Conservation (phyloP, 2,888 invertebrate species). For the Torymus auratus region DNA sequence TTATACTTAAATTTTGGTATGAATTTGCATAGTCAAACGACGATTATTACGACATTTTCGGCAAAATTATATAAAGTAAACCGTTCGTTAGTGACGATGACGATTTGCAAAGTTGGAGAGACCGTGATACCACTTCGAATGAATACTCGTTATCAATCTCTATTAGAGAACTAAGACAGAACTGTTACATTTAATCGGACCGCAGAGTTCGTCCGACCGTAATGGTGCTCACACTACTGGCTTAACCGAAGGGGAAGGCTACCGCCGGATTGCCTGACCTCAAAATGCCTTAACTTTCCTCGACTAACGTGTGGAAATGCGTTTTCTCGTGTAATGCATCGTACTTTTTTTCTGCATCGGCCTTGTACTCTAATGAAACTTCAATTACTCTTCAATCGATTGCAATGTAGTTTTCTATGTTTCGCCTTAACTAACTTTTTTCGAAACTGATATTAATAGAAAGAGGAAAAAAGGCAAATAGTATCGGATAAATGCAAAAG, state of each 20-base stretch:
- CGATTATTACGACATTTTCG: too few relatives aligned
- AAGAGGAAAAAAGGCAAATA: too few relatives aligned
- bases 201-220: constrained; percentile 41
- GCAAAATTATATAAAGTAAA: not conserved
- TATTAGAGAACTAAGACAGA: constrained; percentile 40
- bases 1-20: too few relatives aligned
- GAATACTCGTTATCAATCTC: constrained; percentile 36
- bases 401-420: too few relatives aligned
- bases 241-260: constrained; percentile 36
- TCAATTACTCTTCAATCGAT: too few relatives aligned
- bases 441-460: too few relatives aligned
- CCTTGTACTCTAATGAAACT: too few relatives aligned
- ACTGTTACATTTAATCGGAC: constrained; percentile 39
- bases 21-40: too few relatives aligned
- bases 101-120: not conserved
- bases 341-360: not conserved
- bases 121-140: constrained; percentile 24
- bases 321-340: not conserved
- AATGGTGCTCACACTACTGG: constrained; percentile 47
- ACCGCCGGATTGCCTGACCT: constrained; percentile 35
- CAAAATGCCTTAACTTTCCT: constrained; percentile 38
- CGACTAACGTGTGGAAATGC: not conserved
- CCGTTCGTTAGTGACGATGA: constrained; percentile 8
- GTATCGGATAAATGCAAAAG: too few relatives aligned
- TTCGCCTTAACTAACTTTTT: too few relatives aligned